A percentile compares a stretch with the other conserved stretches of the same genome.
These are phyloP conservation scores for Synanthedon formicaeformis DNA, from an alignment of 2,888 invertebrate species.

Conservation along the genomic window DNA sequence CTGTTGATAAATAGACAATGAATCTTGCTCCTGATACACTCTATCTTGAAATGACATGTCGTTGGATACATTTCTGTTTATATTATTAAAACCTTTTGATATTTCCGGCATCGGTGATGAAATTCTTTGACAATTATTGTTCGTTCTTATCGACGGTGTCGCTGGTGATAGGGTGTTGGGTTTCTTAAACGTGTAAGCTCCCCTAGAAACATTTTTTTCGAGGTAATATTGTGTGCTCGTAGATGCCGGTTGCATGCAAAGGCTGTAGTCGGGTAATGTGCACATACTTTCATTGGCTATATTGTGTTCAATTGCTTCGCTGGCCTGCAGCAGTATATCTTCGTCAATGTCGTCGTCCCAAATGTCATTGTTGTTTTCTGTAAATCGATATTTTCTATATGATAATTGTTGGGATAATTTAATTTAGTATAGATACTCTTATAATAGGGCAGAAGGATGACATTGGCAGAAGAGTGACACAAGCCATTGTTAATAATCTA, in stretches of 20 bases:
- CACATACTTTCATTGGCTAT: constrained; percentile 27
- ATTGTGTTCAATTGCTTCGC: constrained; percentile 57
- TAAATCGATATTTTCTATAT: constrained; percentile 2
- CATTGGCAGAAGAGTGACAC: too few relatives aligned
- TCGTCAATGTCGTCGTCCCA: constrained; percentile 66
- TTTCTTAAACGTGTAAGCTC: constrained; percentile 42
- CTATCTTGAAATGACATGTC: constrained; percentile 44
- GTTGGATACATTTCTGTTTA: constrained; percentile 22
- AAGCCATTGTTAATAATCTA: too few relatives aligned
- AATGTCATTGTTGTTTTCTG: constrained; percentile 15
- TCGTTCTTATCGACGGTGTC: constrained; percentile 34
- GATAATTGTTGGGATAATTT: constrained; percentile 15
- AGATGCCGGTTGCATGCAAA: constrained; percentile 45
- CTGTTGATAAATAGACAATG: constrained; percentile 39
- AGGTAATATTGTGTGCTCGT: constrained; percentile 49
- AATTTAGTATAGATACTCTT: not conserved
- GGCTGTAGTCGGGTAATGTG: constrained; percentile 42
- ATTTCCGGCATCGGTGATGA: constrained; percentile 55
- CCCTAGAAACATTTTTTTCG: constrained; percentile 36
- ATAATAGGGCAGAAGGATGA: too few relatives aligned
- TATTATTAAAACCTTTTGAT: constrained; percentile 19
- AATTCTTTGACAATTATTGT: constrained; percentile 45
- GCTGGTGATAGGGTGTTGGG: constrained; percentile 26
- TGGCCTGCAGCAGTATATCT: constrained; percentile 55
- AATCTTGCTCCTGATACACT: constrained; percentile 36